Base-by-base conservation (phyloP, 2,888 invertebrate genomes). In the Oligia fasciuncula region DNA sequence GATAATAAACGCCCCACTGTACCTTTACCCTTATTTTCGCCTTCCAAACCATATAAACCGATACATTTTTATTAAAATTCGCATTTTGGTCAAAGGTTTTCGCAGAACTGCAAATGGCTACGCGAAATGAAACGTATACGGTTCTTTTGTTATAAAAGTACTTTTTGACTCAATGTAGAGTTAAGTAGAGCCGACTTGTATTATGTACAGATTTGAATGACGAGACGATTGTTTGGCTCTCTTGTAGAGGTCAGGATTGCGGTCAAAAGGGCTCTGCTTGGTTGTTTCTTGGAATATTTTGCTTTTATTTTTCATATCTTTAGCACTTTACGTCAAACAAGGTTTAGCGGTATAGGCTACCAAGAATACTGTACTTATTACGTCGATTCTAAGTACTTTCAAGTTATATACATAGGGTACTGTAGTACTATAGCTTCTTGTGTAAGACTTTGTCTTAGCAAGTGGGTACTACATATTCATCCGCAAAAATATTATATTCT, bases 41-140 rank as follows among this genome's bases (percentile, higher is more conserved):
- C 73, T 65, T 82, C 73, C 84, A 85, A 72, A 73, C 80, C 77
- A 71, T 90, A 92, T 91, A 91, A 91, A 88, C 88, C 88, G 87
- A 90, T 91, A 88, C 87, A 86, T 89, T 90, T 85, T 89, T 91
- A 92, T 91, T 90, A 89, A 91, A 91, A 91, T 87, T 86, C 85
- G 77, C 84, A 89, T 89, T 89, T 79, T 77, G 86, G 89, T 89
- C 90, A 91, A 91, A 90, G 85, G 82, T 77, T 87, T 76, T 85
- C 77, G 75, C 76, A 74, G 82, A 79, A 86, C 80, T 80, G 87
- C 80, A 77, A 87, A 88, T 80, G 40, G 71, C 79, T 80, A 77
- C 81, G 82, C 68, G 68, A 88, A 87, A 70, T 80, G 88, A 86
- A 85, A 85, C 67, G 77, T 80, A 72, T 71, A 82, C 82, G 35